Percentiles rank a stretch among this genome's conserved stretches.
phyloP scores from a whole-genome alignment of 2,888 invertebrate genomes.

The Acrobasis repandana region DNA sequence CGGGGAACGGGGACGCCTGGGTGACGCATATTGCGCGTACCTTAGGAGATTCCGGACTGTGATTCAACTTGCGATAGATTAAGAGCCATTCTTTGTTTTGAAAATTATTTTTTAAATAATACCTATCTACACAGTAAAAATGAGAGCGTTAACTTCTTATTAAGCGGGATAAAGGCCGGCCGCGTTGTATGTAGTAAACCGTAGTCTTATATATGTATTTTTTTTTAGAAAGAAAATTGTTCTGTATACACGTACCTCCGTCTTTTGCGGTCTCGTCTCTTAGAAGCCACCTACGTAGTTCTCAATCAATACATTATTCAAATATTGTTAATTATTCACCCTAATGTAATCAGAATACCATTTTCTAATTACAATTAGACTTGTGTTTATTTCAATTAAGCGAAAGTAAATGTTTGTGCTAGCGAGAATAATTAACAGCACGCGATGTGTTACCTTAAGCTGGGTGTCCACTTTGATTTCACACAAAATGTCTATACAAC shows the following conservation, averaged over 20 bases:
- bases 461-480: not conserved
- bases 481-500: not conserved
- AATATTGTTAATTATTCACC: slow-evolving; percentile 18
- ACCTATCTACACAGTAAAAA: too few species aligned
- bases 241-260: not conserved
- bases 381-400: slow-evolving; percentile 60
- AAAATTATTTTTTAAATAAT: too few species aligned
- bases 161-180: too few species aligned
- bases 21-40: too few species aligned
- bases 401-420: slow-evolving; percentile 52
- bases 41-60: too few species aligned
- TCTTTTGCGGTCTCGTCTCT: not conserved
- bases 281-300: slow-evolving; percentile 1
- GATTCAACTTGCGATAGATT: too few species aligned
- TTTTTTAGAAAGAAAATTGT: too few species aligned
- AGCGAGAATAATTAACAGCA: slow-evolving; percentile 52
- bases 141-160: too few species aligned
- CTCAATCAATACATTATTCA: slow-evolving; percentile 19
- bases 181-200: too few species aligned
- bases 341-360: slow-evolving; percentile 17
- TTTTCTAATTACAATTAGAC: slow-evolving; percentile 23
- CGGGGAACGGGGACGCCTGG: too few species aligned
- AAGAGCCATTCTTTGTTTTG: too few species aligned
- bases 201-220: too few species aligned
- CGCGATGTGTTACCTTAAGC: slow-evolving; percentile 32